phyloP scores from a whole-genome alignment of 2,888 invertebrate genomes.

The Stratiomys singularior region DNA sequence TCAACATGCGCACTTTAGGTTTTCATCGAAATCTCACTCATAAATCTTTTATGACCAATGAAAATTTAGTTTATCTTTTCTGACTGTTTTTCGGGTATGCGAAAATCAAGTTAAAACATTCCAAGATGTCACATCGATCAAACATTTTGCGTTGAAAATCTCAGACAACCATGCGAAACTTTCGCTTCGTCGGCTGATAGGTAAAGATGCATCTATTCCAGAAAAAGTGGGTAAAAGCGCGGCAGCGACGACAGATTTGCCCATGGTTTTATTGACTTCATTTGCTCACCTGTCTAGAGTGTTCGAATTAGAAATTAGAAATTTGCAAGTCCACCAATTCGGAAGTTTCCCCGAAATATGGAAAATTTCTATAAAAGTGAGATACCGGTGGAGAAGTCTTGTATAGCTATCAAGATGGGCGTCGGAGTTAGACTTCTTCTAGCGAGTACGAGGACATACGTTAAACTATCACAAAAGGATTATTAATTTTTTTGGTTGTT shows the following conservation, averaged over 20 bases:
- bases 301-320: not conserved
- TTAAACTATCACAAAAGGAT: not conserved
- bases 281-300: not conserved
- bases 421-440: slow-evolving; percentile 44
- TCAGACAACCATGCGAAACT: not conserved
- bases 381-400: not conserved
- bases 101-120: no score
- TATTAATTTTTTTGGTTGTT: not conserved
- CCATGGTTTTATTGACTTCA: not conserved
- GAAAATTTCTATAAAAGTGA: slow-evolving; percentile 39
- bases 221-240: slow-evolving; percentile 11
- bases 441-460: not conserved
- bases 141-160: not conserved
- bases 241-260: not conserved
- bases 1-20: no score
- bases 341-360: not conserved
- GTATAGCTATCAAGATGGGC: slow-evolving; percentile 30
- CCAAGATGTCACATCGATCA: not conserved
- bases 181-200: not conserved
- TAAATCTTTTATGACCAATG: no score
- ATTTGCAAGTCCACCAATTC: not conserved
- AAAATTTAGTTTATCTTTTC: no score
- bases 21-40: no score
- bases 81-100: no score
- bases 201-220: not conserved